These are phyloP conservation scores for Saimiri boliviensis DNA, from an alignment of 2,113 vertebrate genomes.

Conservation along the genomic window DNA sequence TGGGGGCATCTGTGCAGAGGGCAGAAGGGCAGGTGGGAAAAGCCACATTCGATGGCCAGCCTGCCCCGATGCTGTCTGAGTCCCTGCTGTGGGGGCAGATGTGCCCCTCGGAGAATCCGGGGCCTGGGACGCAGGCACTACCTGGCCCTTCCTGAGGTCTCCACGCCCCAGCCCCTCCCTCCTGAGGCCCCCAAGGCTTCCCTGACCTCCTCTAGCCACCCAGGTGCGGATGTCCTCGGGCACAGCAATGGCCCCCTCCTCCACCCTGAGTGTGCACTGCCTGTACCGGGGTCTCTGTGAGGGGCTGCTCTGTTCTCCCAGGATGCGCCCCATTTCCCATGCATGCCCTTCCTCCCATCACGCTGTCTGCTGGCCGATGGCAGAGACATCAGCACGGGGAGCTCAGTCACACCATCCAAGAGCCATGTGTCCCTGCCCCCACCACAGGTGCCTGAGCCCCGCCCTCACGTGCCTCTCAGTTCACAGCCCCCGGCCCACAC, in stretches of 20 bases:
- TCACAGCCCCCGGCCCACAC: background rate
- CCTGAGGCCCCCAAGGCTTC: background rate
- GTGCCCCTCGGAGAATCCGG: accelerated
- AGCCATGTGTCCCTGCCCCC: background rate
- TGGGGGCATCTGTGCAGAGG: accelerated
- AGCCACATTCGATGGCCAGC: accelerated
- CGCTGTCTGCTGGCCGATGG: accelerated
- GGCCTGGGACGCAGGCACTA: background rate
- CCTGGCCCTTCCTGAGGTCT: no score
- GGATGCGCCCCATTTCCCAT: accelerated
- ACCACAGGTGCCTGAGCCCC: background rate
- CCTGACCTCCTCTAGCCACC: background rate
- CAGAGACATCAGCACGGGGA: background rate
- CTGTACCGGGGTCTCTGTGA: accelerated
- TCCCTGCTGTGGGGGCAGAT: background rate
- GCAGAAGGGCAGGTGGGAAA: accelerated
- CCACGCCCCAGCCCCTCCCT: accelerated
- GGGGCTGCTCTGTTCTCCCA: background rate
- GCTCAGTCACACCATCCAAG: accelerated
- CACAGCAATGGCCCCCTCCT: accelerated
- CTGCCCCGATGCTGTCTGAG: background rate
- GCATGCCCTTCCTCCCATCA: background rate
- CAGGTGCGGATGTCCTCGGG: accelerated
- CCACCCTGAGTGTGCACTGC: accelerated
- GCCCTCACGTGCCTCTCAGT: background rate